phyloP scores from a whole-genome alignment of 2,113 vertebrate species.

The Callorhinus ursinus region DNA sequence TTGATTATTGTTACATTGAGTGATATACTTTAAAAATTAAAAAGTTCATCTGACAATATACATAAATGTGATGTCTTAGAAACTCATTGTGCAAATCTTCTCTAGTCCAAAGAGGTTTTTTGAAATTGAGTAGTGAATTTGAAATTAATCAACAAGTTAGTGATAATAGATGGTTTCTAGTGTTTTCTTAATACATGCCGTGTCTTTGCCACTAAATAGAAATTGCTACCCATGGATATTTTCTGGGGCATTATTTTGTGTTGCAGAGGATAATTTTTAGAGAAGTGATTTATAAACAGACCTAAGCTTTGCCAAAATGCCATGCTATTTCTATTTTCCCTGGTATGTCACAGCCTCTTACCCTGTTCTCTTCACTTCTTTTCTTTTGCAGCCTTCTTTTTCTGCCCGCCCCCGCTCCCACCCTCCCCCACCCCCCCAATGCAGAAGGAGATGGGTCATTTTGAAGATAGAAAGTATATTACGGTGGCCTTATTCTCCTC shows the following conservation, averaged over 20 bases:
- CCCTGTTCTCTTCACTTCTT: background rate
- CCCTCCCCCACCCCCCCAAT: too few species aligned
- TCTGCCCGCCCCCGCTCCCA: rapidly evolving
- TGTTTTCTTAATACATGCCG: background rate
- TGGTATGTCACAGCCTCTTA: background rate
- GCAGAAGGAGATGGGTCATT: background rate
- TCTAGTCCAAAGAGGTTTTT: background rate
- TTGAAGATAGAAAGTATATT: background rate
- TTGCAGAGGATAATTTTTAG: background rate
- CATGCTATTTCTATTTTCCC: background rate
- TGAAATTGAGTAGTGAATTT: background rate
- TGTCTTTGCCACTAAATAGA: background rate
- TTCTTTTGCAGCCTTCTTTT: background rate
- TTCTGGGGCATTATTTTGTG: background rate
- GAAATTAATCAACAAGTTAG: background rate
- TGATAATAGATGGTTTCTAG: background rate
- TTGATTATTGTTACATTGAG: background rate
- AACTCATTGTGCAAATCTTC: background rate
- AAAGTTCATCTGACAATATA: background rate
- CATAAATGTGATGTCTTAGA: background rate
- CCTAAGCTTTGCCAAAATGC: background rate
- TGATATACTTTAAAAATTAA: background rate
- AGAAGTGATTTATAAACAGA: background rate
- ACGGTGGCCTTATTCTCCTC: background rate
- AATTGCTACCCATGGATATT: background rate